These are phyloP conservation scores for Threskiornis aethiopicus DNA, from an alignment of 2,797 vertebrate genomes.

Conservation along the genomic window DNA sequence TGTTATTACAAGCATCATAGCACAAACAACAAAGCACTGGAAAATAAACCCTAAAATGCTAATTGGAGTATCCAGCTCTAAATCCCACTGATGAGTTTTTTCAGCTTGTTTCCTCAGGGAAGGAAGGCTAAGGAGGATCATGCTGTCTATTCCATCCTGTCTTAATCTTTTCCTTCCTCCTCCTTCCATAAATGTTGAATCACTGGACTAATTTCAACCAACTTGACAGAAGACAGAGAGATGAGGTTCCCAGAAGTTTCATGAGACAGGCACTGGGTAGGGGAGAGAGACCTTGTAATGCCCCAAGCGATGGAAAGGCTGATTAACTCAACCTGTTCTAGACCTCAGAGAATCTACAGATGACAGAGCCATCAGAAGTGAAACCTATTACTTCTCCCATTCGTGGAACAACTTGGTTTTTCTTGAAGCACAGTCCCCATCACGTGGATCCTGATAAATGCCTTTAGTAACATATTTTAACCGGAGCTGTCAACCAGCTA, in stretches of 20 bases:
- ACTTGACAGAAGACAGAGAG: background rate
- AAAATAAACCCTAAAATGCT: background rate
- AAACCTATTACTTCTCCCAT: background rate
- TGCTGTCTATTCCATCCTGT: background rate
- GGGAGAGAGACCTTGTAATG: background rate
- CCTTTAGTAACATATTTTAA: background rate
- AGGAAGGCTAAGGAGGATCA: background rate
- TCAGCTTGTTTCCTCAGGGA: background rate
- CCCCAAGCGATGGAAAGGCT: rapidly evolving
- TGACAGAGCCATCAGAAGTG: background rate
- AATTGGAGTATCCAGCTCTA: background rate
- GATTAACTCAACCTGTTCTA: background rate
- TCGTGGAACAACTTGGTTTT: background rate
- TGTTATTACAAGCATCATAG: background rate
- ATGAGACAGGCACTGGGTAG: background rate
- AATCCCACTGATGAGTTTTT: background rate
- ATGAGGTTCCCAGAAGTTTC: background rate
- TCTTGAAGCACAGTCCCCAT: background rate
- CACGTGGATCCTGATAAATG: background rate
- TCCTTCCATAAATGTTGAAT: background rate
- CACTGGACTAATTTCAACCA: background rate
- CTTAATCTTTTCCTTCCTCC: background rate
- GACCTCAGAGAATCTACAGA: background rate
- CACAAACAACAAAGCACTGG: background rate
- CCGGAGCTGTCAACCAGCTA: background rate